Base-by-base conservation (phyloP, 92 coral and sea anemone genomes). In the Phenganax stokvisi region DNA sequence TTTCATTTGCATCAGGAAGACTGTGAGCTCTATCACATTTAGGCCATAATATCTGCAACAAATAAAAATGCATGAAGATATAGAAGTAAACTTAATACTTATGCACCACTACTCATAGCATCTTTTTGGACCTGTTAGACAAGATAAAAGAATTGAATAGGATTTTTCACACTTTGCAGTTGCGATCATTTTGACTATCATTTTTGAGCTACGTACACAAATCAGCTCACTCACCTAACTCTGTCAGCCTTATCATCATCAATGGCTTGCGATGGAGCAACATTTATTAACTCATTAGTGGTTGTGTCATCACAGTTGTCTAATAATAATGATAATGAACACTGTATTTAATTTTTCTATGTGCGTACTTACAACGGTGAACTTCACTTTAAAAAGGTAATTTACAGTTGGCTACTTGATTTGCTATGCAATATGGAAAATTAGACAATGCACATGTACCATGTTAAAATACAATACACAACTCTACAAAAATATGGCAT, bases 1-100 rank as follows among this genome's bases (percentile, higher is more conserved):
- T 66, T 25, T 66, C 51, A 66, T 66, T 30, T 66, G 72, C 72
- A 66, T 66, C 20, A 66, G 9, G 16, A 66, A 66, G 51, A 66
- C 71, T 7, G 51, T 30, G 10, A 66, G 51, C 71, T 66, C 71
- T 10, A 66, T 66, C 11, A 20, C 71, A 66, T 66, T 66, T 30
- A 66, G 51, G 8, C 71, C 71, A 16, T 66, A 66, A 20, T 66
- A 66, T 66, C 71, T 66, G 64, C 8, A 52, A 51, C 54, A 70
- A 70, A 70, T 37, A 37, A 37, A 37, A 37, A 37, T 37, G 47
- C 47, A 37, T 37, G 47, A 37, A 37, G 47, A 37, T 37, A 37
- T 37, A 37, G 47, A 37, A 37, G 47, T 4, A 37, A 37, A 37
- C 47, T 37, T 25, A 61, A 61, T 61, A 61, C 25, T 15, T 61